Evolutionary conservation across 2,113 vertebrate species (phyloP).

Genomic region (Benitochromis conjunctus): DNA sequence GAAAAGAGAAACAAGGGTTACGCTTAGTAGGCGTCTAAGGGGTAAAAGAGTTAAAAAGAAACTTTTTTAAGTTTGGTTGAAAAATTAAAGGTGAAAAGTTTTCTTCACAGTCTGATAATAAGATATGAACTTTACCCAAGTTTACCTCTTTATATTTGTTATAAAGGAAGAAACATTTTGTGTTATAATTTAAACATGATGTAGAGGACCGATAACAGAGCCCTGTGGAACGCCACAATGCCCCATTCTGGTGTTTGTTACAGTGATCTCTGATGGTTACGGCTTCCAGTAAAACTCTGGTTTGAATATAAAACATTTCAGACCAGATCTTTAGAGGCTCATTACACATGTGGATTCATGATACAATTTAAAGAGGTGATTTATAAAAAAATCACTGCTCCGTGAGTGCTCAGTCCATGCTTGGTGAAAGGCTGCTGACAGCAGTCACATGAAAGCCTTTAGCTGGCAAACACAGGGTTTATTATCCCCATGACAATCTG

Average conservation of each 20-base stretch:
- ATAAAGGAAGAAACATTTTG: not conserved
- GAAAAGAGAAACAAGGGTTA: not conserved
- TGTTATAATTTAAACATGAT: not conserved
- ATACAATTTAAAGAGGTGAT: not conserved
- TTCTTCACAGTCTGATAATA: not conserved
- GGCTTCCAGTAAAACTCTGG: not conserved
- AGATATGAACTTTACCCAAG: not conserved
- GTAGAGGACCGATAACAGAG: not conserved
- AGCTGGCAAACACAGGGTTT: not conserved
- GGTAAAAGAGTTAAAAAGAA: not conserved
- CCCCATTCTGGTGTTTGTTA: not conserved
- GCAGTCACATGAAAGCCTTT: not conserved
- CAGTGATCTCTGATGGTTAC: not conserved
- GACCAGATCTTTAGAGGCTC: not conserved
- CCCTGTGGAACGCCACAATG: not conserved
- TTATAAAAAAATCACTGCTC: not conserved
- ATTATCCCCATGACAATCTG: not conserved
- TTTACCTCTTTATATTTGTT: not conserved
- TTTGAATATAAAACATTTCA: not conserved
- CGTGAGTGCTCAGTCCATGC: not conserved
- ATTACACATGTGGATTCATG: not conserved
- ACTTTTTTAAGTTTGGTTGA: not conserved
- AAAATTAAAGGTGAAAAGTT: not conserved
- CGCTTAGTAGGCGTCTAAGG: not conserved
- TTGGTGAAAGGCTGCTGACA: not conserved